Evolutionary conservation across 2,888 invertebrate species (phyloP), one percentile per base, ranked within the genome.

Genomic region (Himalopsyche kuldschensis): DNA sequence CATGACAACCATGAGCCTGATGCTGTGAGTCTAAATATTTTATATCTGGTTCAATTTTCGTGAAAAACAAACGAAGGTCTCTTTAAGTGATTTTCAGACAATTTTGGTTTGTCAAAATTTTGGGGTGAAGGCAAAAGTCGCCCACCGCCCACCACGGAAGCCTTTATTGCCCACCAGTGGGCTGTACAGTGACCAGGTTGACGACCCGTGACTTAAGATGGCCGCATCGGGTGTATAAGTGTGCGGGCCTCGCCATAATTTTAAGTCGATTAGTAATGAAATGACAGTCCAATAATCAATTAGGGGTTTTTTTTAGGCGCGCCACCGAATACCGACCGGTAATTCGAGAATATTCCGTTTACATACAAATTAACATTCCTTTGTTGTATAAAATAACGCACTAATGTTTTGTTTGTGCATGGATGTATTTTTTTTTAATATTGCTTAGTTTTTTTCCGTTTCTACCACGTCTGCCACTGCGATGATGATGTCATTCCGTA

Each of bases 321-420:
- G 55, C n/a, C 10, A 55, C 69, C 69, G 69, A 30, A 69, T 69
- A 24, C 27, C 48, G 4, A 11, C 17, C 30, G 27, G 15, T 24
- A 32, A 32, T 32, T 24, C 15, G 20, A 41, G 35, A 76, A 76
- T 76, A 76, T 78, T 82, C 47, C 27, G 48, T 82, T 35, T 41
- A 80, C 31, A 11, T 27, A 31, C 32, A 69, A 32, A 47, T 46
- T 82, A 85, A 86, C 86, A 86, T 86, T 86, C 86, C 85, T 77
- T 79, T 82, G 80, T 82, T 83, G 78, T 85, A 86, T 82, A 78
- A n/a, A n/a, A 84, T 82, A 80, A 41, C 24, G 86, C 86, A 84
- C 84, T 82, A 79, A 82, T 80, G 85, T 84, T 84, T 86, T 86
- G 84, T 85, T 84, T 78, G 79, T 81, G 86, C 86, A 86, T 86